Conservation (phyloP, 2,888 invertebrate species). For the Barypeithes pellucidus region DNA sequence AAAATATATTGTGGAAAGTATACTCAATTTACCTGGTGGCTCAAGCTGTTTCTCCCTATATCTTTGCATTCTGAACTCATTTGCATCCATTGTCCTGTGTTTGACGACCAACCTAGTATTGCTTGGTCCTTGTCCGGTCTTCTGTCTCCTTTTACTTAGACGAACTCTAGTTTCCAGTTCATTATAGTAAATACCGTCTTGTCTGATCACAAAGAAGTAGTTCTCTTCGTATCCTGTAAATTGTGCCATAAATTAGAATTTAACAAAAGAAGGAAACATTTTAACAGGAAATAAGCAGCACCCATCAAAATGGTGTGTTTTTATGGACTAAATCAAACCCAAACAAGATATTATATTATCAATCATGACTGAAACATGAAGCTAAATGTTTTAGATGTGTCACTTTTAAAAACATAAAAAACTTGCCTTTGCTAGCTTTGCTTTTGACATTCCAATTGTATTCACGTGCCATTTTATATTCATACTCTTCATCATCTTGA, state of each 20-base stretch:
- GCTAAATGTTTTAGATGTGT: neutral
- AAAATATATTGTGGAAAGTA: too few relatives aligned
- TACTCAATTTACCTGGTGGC: slow-evolving; percentile 72
- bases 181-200: slow-evolving; percentile 94
- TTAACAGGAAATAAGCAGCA: too few relatives aligned
- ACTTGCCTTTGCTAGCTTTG: slow-evolving; percentile 79
- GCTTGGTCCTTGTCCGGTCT: slow-evolving; percentile 77
- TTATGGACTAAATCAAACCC: too few relatives aligned
- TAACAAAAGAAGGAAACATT: too few relatives aligned
- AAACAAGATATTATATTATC: too few relatives aligned
- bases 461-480: slow-evolving; percentile 97
- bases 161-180: slow-evolving; percentile 96
- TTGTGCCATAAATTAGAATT: neutral
- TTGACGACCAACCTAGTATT: slow-evolving; percentile 91
- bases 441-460: slow-evolving; percentile 99
- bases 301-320: too few relatives aligned
- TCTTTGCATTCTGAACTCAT: slow-evolving; percentile 90
- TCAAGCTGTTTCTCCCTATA: slow-evolving; percentile 91
- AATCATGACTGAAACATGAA: neutral
- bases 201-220: slow-evolving; percentile 94
- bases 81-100: slow-evolving; percentile 88
- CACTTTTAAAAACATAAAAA: slow-evolving; percentile 65
- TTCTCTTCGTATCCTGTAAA: slow-evolving; percentile 90
- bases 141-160: slow-evolving; percentile 92
- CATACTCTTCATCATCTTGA: slow-evolving; percentile 93